Conservation (phyloP, 2,888 invertebrate species). For the Barypeithes pellucidus region DNA sequence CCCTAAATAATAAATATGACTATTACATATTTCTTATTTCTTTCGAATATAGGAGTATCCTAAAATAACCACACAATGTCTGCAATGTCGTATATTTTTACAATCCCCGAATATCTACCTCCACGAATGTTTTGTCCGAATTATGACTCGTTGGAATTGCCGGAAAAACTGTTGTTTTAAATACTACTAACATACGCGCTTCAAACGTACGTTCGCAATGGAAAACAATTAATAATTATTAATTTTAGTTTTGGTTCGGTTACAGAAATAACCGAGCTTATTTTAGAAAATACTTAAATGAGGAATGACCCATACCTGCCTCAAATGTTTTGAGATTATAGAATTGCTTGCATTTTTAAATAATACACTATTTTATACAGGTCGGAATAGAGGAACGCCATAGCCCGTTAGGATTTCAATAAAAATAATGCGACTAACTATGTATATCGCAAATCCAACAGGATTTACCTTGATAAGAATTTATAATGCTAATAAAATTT, state of each 20-base stretch:
- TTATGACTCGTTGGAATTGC: constrained; percentile 18
- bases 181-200: constrained; percentile 13
- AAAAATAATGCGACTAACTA: no score
- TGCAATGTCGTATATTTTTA: not conserved
- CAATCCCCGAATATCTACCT: constrained; percentile 22
- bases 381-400: no score
- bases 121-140: constrained; percentile 25
- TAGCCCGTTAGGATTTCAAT: no score
- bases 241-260: constrained; percentile 14
- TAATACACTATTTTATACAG: no score
- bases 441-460: no score
- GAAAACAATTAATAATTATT: constrained; percentile 27
- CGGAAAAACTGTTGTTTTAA: constrained; percentile 27
- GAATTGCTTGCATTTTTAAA: no score
- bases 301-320: no score
- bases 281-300: constrained; percentile 2
- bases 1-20: no score
- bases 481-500: constrained; percentile 3
- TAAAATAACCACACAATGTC: no score
- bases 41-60: no score
- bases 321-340: no score
- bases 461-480: not conserved
- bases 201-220: constrained; percentile 18
- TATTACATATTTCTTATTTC: no score
- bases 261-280: constrained; percentile 17